phyloP scores from a whole-genome alignment of 2,888 invertebrate species.

The Lasioglossum vierecki region DNA sequence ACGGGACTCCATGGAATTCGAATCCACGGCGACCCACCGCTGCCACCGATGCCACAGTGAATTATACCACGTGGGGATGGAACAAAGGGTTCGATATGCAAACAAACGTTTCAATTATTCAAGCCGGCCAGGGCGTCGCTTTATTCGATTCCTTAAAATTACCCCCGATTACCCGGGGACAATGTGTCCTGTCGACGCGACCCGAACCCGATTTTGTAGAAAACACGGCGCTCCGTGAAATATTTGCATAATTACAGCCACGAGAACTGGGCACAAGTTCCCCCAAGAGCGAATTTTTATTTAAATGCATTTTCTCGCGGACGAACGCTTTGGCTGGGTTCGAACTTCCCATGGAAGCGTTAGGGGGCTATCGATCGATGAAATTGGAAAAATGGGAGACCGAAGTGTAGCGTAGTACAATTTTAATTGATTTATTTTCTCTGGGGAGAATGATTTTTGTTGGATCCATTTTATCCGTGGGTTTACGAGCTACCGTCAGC shows the following conservation, averaged over 20 bases:
- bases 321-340: not conserved
- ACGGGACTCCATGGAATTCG: conserved; percentile 49
- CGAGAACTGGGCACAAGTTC: not conserved
- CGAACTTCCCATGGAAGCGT: not conserved
- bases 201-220: conserved; percentile 27
- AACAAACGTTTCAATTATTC: conserved; percentile 72
- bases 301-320: not conserved
- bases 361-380: not conserved
- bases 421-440: no score
- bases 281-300: not conserved
- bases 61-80: conserved; percentile 49
- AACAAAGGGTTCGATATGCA: conserved; percentile 65
- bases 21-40: conserved; percentile 56
- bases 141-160: conserved; percentile 60
- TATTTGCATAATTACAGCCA: conserved; percentile 52
- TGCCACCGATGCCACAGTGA: conserved; percentile 39
- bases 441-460: no score
- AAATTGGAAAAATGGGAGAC: not conserved
- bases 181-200: conserved; percentile 41
- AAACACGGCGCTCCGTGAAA: conserved; percentile 32
- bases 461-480: no score
- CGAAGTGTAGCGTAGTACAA: not conserved
- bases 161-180: conserved; percentile 56
- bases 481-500: not conserved
- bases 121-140: conserved; percentile 40